Evolutionary conservation across 2,113 vertebrate genomes (phyloP).

Genomic region (Emydocephalus ijimae): DNA sequence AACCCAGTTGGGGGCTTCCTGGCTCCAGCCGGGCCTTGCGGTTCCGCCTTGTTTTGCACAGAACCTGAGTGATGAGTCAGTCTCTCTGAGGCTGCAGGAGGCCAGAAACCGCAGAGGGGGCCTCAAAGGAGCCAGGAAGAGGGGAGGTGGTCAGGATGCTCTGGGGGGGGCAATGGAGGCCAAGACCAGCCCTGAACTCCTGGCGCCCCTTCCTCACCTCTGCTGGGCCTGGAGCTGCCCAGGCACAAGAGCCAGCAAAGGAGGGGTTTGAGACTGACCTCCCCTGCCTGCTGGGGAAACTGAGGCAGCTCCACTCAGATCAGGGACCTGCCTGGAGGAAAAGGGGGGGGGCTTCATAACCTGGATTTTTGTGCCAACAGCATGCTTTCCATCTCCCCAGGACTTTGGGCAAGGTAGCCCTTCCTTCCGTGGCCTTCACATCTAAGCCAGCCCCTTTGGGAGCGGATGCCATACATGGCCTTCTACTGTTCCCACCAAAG

Average conservation of each 20-base stretch:
- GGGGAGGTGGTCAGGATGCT: slow-evolving; percentile 31
- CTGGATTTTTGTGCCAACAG: neutral
- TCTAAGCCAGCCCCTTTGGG: neutral
- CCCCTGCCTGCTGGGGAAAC: neutral
- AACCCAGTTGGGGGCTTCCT: neutral
- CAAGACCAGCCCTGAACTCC: neutral
- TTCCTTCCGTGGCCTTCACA: neutral
- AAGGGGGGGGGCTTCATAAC: neutral
- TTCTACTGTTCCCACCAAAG: neutral
- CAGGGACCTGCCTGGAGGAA: neutral
- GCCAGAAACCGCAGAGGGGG: slow-evolving; percentile 47
- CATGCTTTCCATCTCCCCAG: neutral
- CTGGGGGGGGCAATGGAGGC: neutral
- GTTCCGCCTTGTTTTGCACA: slow-evolving; percentile 44
- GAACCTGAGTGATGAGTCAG: slow-evolving; percentile 66
- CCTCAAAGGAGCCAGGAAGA: slow-evolving; percentile 46
- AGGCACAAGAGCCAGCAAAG: neutral
- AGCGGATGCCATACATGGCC: neutral
- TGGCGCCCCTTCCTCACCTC: neutral
- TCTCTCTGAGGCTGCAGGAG: slow-evolving; percentile 50
- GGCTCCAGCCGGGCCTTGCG: neutral
- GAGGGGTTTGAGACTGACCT: neutral
- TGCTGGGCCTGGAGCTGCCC: neutral
- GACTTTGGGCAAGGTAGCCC: neutral
- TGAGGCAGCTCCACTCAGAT: neutral